Base-by-base conservation (phyloP, 2,113 vertebrate species). In the Pristiophorus japonicus region DNA sequence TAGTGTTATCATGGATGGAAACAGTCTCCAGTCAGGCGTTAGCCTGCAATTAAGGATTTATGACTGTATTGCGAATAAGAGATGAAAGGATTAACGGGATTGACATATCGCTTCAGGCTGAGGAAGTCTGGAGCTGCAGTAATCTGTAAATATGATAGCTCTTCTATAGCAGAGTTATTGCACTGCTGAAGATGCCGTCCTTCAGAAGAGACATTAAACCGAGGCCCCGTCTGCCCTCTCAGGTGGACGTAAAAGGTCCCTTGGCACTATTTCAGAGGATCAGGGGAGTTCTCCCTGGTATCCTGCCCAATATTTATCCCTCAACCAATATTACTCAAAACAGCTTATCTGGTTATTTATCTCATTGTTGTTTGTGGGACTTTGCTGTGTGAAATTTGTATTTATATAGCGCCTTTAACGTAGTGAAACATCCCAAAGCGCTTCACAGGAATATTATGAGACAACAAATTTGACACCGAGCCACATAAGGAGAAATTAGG, bases 1-100 rank as follows among this genome's bases (percentile, higher is more conserved):
- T 34, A 90, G 87, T 34, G 47, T 59, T 34, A 90, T 59, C 10
- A 12, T 78, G n/a, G 30, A n/a, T 51, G 11, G 47, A 59, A 59
- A 51, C 24, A 90, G 10, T 59, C 51, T 90, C 30, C 47, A 59
- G 27, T 90, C 87, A 34, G 87, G 51, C 27, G 10, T 1, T 47
- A 90, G 27, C 51, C 87, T 90, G 87, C 47, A 90, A 90, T 90
- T 90, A 90, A 90, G 51, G 27, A 59, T 59, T 90, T 90, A 90
- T 90, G 87, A 34, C 87, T n/a, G 20, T 88, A 34, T 90, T 90
- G 24, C 45, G 12, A 34, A n/a, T 62, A 90, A 90, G 51, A 59
- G 22, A 90, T 90, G 55, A 90, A 90, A 90, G 87, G 87, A 11
- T 59, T 34, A 30, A 90, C 87, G 47, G 51, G 34, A 59, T 34